Evolutionary conservation across 2,113 vertebrate genomes (phyloP), one percentile per base, ranked within the genome.

Genomic region (Corythaixoides concolor): DNA sequence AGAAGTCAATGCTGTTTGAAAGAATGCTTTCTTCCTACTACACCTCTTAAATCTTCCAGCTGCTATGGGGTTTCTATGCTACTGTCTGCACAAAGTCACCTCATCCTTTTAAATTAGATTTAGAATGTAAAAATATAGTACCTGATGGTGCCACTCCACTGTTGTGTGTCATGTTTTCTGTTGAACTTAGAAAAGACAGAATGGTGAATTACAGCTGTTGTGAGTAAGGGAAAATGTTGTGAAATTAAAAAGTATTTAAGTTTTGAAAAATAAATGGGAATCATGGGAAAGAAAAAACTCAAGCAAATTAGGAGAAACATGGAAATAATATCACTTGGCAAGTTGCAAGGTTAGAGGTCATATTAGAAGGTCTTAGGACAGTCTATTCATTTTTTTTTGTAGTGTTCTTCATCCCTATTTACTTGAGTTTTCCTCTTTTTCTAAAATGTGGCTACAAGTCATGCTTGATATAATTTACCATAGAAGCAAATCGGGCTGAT

Each of bases 21-120:
- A 68, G 89, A 94, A 64, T 78, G 80, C 76, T 90, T 88, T 96
- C 83, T 88, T 96, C 35, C 52, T 78, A 12, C 60, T 89, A 69
- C 67, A 88, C 75, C 85, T 95, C 93, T 91, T 96, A 84, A 95
- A 89, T 95, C 88, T 94, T 89, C 72, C 28, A 59, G 73, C 76
- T 90, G 83, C 85, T 86, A 4, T 94, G 79, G 27, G 67, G 26
- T 56, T 88, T 93, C 84, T 88, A n/a, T 83, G 72, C 74, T 92
- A 64, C 83, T 96, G 85, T 93, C 82, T 17, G 19, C 76, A 77
- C 67, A 77, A 70, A 70, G 64, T 92, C 88, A 91, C 88, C 55
- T 94, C 76, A 90, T 79, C 41, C 35, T 90, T 91, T 96, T 67
- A 91, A 93, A 88, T 93, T 70, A 94, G 75, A 62, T 88, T 72